These are phyloP conservation scores for Loxodonta africana DNA, from an alignment of 2,113 vertebrate species.

Conservation along the genomic window DNA sequence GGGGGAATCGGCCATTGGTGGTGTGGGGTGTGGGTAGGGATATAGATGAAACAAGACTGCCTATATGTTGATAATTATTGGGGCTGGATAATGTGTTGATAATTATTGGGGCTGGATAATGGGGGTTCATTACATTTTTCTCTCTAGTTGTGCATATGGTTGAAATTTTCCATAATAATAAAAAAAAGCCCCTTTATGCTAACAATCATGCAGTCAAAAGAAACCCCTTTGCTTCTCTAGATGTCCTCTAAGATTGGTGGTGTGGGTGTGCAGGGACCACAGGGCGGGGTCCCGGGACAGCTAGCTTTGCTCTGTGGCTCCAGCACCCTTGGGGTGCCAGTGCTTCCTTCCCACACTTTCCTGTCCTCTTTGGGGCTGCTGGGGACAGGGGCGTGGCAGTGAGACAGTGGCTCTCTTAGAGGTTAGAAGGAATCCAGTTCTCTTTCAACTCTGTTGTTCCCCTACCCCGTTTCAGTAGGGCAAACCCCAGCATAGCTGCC, in stretches of 20 bases:
- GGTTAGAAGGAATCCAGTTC: not conserved
- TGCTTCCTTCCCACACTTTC: too few species aligned
- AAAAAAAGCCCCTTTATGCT: not conserved
- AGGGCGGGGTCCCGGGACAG: not conserved
- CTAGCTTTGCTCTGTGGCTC: not conserved
- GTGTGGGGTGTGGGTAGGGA: too few species aligned
- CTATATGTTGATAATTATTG: too few species aligned
- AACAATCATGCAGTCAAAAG: not conserved
- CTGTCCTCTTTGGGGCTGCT: not conserved
- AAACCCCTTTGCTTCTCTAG: not conserved
- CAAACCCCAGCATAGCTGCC: not conserved
- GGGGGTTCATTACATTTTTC: not conserved
- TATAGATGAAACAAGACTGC: too few species aligned
- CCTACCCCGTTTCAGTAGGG: rapidly evolving
- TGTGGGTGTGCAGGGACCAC: not conserved
- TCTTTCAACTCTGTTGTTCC: not conserved
- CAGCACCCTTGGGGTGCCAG: not conserved
- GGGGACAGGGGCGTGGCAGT: not conserved
- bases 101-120: rapidly evolving
- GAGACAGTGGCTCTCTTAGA: not conserved
- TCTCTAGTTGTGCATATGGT: not conserved
- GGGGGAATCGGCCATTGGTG: not conserved
- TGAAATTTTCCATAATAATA: not conserved
- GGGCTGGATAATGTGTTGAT: rapidly evolving
- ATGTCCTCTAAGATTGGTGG: not conserved